phyloP scores from a whole-genome alignment of 2,113 vertebrate genomes.

The Caranx ignobilis region DNA sequence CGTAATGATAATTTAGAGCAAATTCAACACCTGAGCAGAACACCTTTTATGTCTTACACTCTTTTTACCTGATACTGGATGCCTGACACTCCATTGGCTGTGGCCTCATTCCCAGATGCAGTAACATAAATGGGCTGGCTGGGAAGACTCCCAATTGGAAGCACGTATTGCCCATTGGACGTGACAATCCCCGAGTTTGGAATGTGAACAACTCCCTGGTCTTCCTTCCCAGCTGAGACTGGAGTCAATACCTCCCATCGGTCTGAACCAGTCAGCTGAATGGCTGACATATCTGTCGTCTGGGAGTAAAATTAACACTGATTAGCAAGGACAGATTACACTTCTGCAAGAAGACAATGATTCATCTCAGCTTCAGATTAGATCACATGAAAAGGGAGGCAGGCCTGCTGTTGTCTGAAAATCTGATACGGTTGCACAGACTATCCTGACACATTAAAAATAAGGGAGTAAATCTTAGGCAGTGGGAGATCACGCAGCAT shows the following conservation, averaged over 20 bases:
- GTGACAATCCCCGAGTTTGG: slow-evolving; percentile 92
- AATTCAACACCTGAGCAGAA: not conserved
- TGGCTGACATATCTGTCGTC: slow-evolving; percentile 94
- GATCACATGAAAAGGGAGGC: not conserved
- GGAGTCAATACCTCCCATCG: slow-evolving; percentile 98
- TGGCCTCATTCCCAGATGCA: slow-evolving; percentile 89
- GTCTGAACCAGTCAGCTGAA: slow-evolving; percentile 94
- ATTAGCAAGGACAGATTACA: slow-evolving; percentile 37
- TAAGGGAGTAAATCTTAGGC: not conserved
- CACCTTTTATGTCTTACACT: accelerated
- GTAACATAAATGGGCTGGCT: slow-evolving; percentile 98
- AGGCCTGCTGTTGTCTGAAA: slow-evolving; percentile 1
- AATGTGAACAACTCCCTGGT: slow-evolving; percentile 95
- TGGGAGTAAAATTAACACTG: slow-evolving; percentile 71
- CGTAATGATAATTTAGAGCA: not conserved
- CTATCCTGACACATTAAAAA: not conserved
- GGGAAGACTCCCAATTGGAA: slow-evolving; percentile 96
- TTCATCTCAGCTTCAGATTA: slow-evolving; percentile 5
- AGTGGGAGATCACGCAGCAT: slow-evolving; percentile 3
- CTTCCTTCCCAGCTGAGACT: slow-evolving; percentile 92
- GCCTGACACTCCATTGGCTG: slow-evolving; percentile 92
- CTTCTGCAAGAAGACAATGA: not conserved
- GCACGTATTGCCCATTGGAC: slow-evolving; percentile 96
- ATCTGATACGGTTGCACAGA: not conserved
- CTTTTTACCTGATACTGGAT: slow-evolving; percentile 90